Conservation (phyloP, 2,888 invertebrate genomes). For the Liopterus haemorrhoidalis region DNA sequence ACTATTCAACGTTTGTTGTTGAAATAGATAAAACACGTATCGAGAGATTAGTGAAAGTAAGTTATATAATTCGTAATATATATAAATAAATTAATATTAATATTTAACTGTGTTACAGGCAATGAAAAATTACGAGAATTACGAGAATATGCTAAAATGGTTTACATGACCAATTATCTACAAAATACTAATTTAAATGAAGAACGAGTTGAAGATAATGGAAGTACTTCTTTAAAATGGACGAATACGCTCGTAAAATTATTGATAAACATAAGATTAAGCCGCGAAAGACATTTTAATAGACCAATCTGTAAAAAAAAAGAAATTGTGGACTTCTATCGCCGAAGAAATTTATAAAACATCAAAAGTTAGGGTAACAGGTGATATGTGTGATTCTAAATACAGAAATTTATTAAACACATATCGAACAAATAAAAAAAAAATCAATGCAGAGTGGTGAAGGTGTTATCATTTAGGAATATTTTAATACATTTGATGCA, state of each 20-base stretch:
- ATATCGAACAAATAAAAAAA: constrained; percentile 5
- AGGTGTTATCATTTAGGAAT: constrained; percentile 3
- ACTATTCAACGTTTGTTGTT: too few relatives aligned
- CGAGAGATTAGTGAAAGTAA: too few relatives aligned
- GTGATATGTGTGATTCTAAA: constrained; percentile 3
- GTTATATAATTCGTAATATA: too few relatives aligned
- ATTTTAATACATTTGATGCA: constrained; percentile 1
- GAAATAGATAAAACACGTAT: too few relatives aligned
- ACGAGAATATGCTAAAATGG: too few relatives aligned
- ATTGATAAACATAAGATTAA: not conserved
- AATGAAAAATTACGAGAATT: too few relatives aligned
- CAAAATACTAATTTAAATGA: too few relatives aligned
- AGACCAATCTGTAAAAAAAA: constrained; percentile 2
- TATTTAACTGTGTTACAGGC: too few relatives aligned
- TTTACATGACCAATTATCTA: too few relatives aligned
- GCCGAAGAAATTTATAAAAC: not conserved
- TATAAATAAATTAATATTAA: too few relatives aligned
- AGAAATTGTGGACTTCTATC: constrained; percentile 5
- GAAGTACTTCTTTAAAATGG: too few relatives aligned
- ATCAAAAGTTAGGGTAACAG: not conserved
- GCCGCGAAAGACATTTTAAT: not conserved
- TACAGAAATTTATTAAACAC: constrained; percentile 3
- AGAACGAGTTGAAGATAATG: too few relatives aligned
- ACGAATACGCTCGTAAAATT: not conserved
- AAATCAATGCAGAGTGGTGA: not conserved